Conservation (phyloP, 2,113 vertebrate species). For the Aptenodytes forsteri region DNA sequence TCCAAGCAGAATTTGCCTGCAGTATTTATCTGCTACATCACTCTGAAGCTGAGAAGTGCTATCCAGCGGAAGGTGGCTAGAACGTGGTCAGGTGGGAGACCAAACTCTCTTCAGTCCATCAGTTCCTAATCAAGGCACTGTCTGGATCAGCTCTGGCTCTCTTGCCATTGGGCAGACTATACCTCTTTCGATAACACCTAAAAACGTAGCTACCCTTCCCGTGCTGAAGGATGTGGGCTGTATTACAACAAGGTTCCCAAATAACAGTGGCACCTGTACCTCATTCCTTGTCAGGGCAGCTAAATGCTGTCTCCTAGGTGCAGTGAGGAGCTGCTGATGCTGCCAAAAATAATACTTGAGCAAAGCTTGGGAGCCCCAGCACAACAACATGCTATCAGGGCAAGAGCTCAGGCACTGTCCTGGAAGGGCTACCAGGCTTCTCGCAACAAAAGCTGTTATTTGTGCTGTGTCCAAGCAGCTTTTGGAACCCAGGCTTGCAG, state of each 20-base stretch:
- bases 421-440: background rate
- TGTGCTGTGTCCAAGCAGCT: background rate
- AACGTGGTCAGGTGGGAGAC: background rate
- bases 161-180: fast-evolving
- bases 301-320: background rate
- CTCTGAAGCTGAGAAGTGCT: background rate
- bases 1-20: background rate
- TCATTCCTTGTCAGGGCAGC: background rate
- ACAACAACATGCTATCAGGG: fast-evolving
- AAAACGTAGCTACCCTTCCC: background rate
- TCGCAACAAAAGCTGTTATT: background rate
- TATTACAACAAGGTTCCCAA: background rate
- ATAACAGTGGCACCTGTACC: background rate
- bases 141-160: background rate
- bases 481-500: background rate
- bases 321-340: background rate
- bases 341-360: background rate
- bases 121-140: background rate
- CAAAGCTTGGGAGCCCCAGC: background rate
- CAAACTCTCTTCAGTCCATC: background rate
- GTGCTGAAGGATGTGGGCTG: background rate
- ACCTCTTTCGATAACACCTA: background rate
- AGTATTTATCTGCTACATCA: background rate
- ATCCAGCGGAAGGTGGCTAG: background rate
- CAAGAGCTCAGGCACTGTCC: background rate